Evolutionary conservation across 1,140 invertebrate species (phyloP).

Genomic region (Diprion similis): DNA sequence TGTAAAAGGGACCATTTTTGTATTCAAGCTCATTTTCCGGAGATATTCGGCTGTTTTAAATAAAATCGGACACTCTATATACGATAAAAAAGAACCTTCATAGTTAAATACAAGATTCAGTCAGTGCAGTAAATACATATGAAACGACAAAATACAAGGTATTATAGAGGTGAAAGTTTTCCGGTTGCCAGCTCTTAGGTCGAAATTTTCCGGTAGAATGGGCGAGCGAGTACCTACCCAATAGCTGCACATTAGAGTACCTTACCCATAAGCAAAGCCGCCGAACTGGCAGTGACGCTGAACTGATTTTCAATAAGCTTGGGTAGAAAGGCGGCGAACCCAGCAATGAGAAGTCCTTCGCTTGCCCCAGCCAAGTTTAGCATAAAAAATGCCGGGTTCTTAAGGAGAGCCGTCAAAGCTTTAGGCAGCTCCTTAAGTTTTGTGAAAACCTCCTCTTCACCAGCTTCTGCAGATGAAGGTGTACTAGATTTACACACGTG

Average conservation of each 20-base stretch:
- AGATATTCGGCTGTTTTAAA: too few relatives aligned
- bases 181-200: too few relatives aligned
- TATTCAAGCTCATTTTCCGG: too few relatives aligned
- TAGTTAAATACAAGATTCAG: too few relatives aligned
- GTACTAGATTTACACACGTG: slow-evolving; percentile 56
- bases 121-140: too few relatives aligned
- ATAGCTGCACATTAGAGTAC: slow-evolving; percentile 17
- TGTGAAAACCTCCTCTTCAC: slow-evolving; percentile 65
- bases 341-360: slow-evolving; percentile 79
- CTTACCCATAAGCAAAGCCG: slow-evolving; percentile 79
- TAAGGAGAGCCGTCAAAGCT: slow-evolving; percentile 70
- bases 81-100: too few relatives aligned
- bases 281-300: slow-evolving; percentile 73
- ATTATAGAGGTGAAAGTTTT: too few relatives aligned
- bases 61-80: too few relatives aligned
- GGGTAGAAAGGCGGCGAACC: slow-evolving; percentile 83
- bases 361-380: slow-evolving; percentile 79
- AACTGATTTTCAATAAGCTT: slow-evolving; percentile 88
- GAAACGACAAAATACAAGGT: too few relatives aligned
- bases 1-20: too few relatives aligned
- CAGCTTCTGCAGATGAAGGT: slow-evolving; percentile 45
- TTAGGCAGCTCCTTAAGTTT: slow-evolving; percentile 71
- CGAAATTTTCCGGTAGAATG: too few relatives aligned
- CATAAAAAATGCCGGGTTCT: slow-evolving; percentile 83
- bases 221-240: slow-evolving; percentile 1